These are phyloP conservation scores for Daboia siamensis DNA, from an alignment of 2,113 vertebrate genomes.

Conservation along the genomic window DNA sequence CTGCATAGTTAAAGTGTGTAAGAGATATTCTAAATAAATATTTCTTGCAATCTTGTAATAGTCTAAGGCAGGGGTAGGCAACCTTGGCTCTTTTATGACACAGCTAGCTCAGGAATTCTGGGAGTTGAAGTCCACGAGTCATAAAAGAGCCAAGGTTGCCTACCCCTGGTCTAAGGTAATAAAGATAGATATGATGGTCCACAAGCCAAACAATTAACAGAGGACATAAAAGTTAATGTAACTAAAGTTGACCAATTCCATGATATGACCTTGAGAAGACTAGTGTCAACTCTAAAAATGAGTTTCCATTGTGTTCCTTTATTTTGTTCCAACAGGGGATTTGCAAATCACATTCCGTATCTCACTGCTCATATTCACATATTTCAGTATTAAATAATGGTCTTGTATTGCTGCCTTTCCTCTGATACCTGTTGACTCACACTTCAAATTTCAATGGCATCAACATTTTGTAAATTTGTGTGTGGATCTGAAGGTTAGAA, in stretches of 20 bases:
- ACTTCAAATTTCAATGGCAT: not conserved
- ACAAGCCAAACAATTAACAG: not conserved
- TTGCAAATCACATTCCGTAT: not conserved
- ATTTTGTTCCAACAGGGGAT: not conserved
- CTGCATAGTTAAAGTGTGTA: not conserved
- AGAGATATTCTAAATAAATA: not conserved
- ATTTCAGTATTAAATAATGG: not conserved
- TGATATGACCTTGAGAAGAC: not conserved
- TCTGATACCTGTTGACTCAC: no score
- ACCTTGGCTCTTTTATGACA: no score
- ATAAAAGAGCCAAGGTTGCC: no score
- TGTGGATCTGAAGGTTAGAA: not conserved
- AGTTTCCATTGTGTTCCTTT: not conserved
- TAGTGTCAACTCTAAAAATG: no score
- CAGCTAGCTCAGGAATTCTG: no score
- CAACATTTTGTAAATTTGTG: not conserved
- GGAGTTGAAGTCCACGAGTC: no score
- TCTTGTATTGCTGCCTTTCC: not conserved
- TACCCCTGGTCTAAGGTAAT: not conserved
- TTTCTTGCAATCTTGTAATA: not conserved
- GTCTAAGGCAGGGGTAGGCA: not conserved
- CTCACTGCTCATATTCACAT: not conserved
- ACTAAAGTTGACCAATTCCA: not conserved
- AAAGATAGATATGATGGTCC: not conserved
- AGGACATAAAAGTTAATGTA: not conserved